Evolutionary conservation across 2,888 invertebrate species (phyloP).

Genomic region (Stenurella melanura): DNA sequence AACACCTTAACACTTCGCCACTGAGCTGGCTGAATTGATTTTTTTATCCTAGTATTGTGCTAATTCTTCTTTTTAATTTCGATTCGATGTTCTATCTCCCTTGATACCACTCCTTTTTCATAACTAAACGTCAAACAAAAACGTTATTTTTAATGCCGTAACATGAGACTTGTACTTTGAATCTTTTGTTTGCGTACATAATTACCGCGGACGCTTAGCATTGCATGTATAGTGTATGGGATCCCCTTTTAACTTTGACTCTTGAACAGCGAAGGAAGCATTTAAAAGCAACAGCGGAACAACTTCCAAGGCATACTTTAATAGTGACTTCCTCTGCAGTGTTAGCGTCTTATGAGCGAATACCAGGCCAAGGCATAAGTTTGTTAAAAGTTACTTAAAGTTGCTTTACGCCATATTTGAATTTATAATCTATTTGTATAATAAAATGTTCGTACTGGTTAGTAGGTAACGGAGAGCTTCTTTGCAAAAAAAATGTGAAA

Average conservation of each 20-base stretch:
- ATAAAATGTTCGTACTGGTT: background rate
- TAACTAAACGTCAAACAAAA: background rate
- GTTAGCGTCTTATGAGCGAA: slow-evolving; percentile 4
- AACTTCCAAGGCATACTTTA: slow-evolving; percentile 57
- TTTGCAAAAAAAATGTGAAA: no score
- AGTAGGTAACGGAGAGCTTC: no score
- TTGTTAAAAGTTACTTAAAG: slow-evolving; percentile 18
- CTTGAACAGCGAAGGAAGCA: slow-evolving; percentile 48
- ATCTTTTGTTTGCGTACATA: slow-evolving; percentile 21
- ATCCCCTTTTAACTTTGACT: slow-evolving; percentile 40
- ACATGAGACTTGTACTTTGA: background rate
- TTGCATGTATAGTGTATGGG: slow-evolving; percentile 10
- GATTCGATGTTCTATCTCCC: no score
- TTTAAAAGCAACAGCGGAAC: slow-evolving; percentile 55
- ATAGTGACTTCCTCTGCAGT: slow-evolving; percentile 53
- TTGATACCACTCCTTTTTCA: background rate
- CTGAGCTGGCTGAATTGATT: no score
- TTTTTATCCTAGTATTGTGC: no score
- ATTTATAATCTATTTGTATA: background rate
- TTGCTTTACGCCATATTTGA: background rate
- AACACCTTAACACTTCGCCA: no score
- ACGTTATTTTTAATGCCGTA: slow-evolving; percentile 6
- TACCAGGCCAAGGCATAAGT: background rate
- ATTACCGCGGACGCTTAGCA: background rate
- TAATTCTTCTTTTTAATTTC: no score